phyloP scores from a whole-genome alignment of 2,113 vertebrate species.

The Gallinago undulata region DNA sequence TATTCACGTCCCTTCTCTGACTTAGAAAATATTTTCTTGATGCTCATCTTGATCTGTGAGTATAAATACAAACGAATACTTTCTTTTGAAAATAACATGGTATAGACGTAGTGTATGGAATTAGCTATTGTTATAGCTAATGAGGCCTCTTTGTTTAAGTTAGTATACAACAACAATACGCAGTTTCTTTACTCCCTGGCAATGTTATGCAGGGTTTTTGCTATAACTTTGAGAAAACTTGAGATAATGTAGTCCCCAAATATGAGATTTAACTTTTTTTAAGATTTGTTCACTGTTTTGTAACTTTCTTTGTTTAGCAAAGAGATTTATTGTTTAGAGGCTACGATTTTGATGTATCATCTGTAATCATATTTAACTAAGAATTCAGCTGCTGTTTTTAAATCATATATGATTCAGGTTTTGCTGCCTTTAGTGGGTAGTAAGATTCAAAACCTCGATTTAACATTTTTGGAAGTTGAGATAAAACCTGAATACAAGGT shows the following conservation, averaged over 20 bases:
- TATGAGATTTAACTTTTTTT: background rate
- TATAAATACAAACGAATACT: background rate
- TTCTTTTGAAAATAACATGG: background rate
- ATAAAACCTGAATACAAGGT: background rate
- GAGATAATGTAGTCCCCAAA: background rate
- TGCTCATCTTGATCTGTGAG: background rate
- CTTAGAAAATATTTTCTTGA: background rate
- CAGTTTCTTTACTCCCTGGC: background rate
- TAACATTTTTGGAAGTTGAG: background rate
- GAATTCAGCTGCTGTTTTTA: background rate
- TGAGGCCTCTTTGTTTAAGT: background rate
- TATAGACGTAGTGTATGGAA: background rate
- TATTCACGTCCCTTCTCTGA: background rate
- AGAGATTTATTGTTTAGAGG: background rate
- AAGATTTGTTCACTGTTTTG: background rate
- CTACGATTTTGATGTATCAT: background rate
- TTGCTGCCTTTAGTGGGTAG: background rate
- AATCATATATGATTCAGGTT: background rate
- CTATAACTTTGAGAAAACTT: background rate
- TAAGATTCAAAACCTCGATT: conserved; percentile 1
- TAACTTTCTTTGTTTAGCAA: background rate
- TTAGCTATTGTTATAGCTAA: background rate
- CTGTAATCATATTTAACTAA: background rate
- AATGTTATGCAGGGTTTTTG: background rate
- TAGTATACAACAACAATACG: rapidly evolving